phyloP scores from a whole-genome alignment of 2,797 vertebrate species.

The Propithecus perrieri region DNA sequence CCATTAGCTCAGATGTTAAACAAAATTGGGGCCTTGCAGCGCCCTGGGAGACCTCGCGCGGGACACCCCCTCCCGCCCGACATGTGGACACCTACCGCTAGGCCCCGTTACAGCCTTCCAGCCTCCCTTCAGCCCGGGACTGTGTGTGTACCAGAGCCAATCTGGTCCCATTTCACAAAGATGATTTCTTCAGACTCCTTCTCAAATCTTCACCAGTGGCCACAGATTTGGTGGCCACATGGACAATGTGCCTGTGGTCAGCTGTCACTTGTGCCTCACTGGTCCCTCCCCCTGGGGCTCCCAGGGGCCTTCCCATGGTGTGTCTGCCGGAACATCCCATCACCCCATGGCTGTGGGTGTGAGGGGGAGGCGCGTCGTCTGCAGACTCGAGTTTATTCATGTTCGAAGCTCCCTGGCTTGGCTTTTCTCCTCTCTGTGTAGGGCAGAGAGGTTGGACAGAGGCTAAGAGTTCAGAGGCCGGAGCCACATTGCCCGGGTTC shows the following conservation, averaged over 20 bases:
- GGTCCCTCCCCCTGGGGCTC: fast-evolving
- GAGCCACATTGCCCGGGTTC: neutral
- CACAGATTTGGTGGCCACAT: fast-evolving
- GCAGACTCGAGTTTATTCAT: fast-evolving
- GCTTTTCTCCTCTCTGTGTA: fast-evolving
- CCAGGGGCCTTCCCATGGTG: fast-evolving
- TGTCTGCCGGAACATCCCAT: neutral
- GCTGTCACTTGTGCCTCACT: fast-evolving
- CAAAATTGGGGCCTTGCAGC: neutral
- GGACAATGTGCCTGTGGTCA: fast-evolving
- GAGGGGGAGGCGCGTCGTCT: neutral
- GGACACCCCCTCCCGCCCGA: neutral
- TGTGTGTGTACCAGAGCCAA: neutral
- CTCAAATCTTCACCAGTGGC: fast-evolving
- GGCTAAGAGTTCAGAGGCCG: neutral
- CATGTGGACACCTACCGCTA: fast-evolving
- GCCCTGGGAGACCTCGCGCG: fast-evolving
- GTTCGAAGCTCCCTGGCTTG: neutral
- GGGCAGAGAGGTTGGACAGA: neutral
- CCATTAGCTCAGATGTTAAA: neutral
- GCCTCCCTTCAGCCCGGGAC: neutral
- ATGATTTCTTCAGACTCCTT: neutral
- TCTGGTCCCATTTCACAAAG: neutral
- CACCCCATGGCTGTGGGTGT: neutral
- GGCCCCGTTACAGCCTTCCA: neutral